Percentiles rank a stretch among this genome's conserved stretches.
phyloP scores from a whole-genome alignment of 1,140 invertebrate genomes.

The Papilio aristodemus region DNA sequence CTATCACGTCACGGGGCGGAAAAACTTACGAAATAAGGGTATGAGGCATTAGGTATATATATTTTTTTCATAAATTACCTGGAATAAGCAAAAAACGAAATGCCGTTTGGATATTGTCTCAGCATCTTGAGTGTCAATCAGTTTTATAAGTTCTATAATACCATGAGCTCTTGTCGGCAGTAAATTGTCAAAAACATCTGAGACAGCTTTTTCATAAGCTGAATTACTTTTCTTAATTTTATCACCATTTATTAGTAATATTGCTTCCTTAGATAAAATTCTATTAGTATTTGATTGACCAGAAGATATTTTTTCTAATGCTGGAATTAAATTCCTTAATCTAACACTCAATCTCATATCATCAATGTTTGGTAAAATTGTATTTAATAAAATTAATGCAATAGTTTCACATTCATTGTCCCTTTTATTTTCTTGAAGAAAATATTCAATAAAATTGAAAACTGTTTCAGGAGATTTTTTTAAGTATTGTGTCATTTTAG shows the following conservation, averaged over 20 bases:
- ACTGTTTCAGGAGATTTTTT: constrained; percentile 63
- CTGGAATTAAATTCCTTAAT: constrained; percentile 52
- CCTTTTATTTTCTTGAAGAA: constrained; percentile 51
- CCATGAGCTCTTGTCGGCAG: constrained; percentile 91
- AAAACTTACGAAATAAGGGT: no score
- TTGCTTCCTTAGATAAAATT: constrained; percentile 62
- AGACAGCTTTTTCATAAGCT: constrained; percentile 83
- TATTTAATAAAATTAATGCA: constrained; percentile 76
- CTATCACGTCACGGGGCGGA: no score
- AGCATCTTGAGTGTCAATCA: constrained; percentile 85
- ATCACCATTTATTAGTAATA: constrained; percentile 55
- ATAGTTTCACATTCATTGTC: constrained; percentile 75
- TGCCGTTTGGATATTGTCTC: constrained; percentile 84
- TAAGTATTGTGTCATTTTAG: constrained; percentile 62
- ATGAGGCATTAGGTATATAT: no score
- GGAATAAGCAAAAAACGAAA: constrained; percentile 85
- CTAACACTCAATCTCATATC: constrained; percentile 48
- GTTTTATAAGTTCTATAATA: constrained; percentile 85
- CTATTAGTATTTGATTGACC: constrained; percentile 46
- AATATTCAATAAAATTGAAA: constrained; percentile 67
- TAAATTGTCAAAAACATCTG: constrained; percentile 86
- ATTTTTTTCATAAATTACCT: constrained; percentile 82
- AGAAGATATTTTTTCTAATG: constrained; percentile 54
- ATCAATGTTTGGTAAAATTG: constrained; percentile 62
- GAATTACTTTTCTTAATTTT: constrained; percentile 55